Conservation (phyloP, 2,888 invertebrate species). For the Patella ulyssiponensis region DNA sequence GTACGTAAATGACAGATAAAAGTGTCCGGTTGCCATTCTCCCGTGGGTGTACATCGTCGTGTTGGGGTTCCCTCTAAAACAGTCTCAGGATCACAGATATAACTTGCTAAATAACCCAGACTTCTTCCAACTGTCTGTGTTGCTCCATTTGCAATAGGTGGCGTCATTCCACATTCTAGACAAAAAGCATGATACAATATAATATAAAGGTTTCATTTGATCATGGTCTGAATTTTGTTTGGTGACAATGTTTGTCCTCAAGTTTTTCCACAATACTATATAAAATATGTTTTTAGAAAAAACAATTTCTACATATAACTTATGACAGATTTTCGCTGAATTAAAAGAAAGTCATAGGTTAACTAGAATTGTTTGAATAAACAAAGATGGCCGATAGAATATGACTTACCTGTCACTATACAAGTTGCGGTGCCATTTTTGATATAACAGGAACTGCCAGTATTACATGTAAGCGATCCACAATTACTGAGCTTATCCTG, state of each 20-base stretch:
- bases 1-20: conserved; percentile 6
- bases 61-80: not conserved
- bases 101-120: not conserved
- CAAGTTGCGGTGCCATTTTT: not conserved
- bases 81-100: not conserved
- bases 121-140: not conserved
- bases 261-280: too few relatives aligned
- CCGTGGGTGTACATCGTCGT: not conserved
- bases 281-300: too few relatives aligned
- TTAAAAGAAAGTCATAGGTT: too few relatives aligned
- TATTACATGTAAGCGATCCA: too few relatives aligned
- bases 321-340: too few relatives aligned
- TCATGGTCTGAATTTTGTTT: too few relatives aligned
- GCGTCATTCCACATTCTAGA: not conserved
- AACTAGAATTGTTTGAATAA: too few relatives aligned
- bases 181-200: not conserved
- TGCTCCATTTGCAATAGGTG: not conserved
- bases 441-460: not conserved
- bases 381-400: too few relatives aligned
- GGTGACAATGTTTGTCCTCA: too few relatives aligned
- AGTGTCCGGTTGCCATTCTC: not conserved
- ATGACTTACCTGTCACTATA: not conserved
- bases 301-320: too few relatives aligned
- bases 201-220: too few relatives aligned
- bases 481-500: too few relatives aligned